Evolutionary conservation across 2,113 vertebrate species (phyloP), one percentile per base, ranked within the genome.

Genomic region (Dendropsophus ebraccatus): DNA sequence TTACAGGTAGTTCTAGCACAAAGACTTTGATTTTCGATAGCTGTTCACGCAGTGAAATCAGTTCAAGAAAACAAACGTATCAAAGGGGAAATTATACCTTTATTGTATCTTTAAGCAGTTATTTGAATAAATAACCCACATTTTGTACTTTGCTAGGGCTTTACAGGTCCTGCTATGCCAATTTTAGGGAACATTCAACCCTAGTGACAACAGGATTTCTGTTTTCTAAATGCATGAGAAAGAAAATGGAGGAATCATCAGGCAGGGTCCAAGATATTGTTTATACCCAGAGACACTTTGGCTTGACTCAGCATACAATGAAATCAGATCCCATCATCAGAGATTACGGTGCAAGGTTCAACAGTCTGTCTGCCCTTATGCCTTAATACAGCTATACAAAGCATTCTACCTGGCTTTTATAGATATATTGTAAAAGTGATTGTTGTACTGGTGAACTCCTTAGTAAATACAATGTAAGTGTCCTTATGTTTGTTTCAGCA

Each of bases 91-190:
- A 25, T 19, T 16, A 76, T 76, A 76, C n/a, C n/a, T 28, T 28
- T 76, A 76, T 28, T 50, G 47, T 76, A 52, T 76, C n/a, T 47
- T 52, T 5, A 50, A 76, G 47, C 73, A 76, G 47, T 25, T 52
- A 52, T 28, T 52, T 50, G n/a, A 50, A 52, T 49, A 75, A 75
- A 75, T 76, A 76, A 52, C 45, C 13, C 45, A 50, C 73, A 49
- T 75, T 49, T 25, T 52, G 5, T 19, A 69, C 14, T 50, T 76
- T 41, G 41, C 41, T 47, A 25, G 23, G 21, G 4, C 4, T 75
- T 23, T 73, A n/a, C 30, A 30, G 4, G 21, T 58, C 41, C 56
- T n/a, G 56, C 10, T 58, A 23, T 28, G 4, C 41, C n/a, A 75
- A 49, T 16, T 69, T 14, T 75, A 49, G 72, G 41, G 45, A 75